Evolutionary conservation across 2,888 invertebrate genomes (phyloP), one percentile per base, ranked within the genome.

Genomic region (Macrosoma leucophasiata): DNA sequence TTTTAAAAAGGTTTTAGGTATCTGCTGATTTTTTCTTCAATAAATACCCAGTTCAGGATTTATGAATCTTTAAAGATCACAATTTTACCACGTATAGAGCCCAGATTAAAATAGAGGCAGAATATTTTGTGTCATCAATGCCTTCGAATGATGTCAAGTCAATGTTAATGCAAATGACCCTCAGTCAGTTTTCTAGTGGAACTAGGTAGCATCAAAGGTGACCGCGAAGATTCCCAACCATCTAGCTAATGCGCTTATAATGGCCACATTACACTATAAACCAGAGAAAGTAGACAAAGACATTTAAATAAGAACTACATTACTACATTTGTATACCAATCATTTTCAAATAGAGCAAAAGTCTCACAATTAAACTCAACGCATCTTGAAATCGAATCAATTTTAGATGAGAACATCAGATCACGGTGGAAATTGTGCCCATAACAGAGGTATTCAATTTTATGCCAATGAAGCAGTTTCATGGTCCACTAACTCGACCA

Each of bases 231-330:
- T 50, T 59, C 54, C 56, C 54, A 51, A 55, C 61, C 50, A 64
- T 65, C 63, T 58, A 48, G 52, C 66, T 77, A 79, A 81, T 77
- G 78, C 53, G 49, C 65, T 73, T 78, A 75, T 79, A 81, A 81
- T 81, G 61, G 57, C 53, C 53, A 47, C 57, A 72, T 70, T 65
- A 73, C 60, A 48, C 49, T 57, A 50, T 49, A 49, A 54, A 54
- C 52, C 47, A 47, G 68, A 60, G 76, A 78, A 78, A 78, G 75
- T 72, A 56, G 63, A 56, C 50, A 57, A 52, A 61, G 56, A 61
- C 58, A 54, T 66, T 63, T 61, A 60, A 66, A 66, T 58, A 48
- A 58, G 61, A 62, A 52, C 57, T 58, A 40, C 52, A 44, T 54
- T 41, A 50, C 35, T 48, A 40, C 31, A 48, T 33, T 42, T 40